A percentile compares a stretch with the other conserved stretches of the same genome.
phyloP scores from a whole-genome alignment of 1,140 invertebrate species.

The Rhynchophorus ferrugineus region DNA sequence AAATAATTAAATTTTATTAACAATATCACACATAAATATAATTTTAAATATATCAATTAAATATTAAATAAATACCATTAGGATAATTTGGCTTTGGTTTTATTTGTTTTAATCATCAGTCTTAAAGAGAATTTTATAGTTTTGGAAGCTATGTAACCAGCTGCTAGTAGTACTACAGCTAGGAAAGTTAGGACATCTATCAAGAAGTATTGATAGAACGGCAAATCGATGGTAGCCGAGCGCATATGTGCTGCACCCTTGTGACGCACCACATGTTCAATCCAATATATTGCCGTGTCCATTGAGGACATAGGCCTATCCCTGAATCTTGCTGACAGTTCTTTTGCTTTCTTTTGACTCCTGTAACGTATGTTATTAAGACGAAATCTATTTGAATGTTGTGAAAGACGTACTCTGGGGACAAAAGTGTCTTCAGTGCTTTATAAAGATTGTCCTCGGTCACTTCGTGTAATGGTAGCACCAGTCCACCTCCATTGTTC shows the following conservation, averaged over 20 bases:
- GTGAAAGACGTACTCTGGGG: conserved; percentile 46
- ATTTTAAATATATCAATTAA: too few relatives aligned
- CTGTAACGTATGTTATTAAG: conserved; percentile 29
- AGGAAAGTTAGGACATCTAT: conserved; percentile 49
- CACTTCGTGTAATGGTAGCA: conserved; percentile 48
- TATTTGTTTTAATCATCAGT: background rate
- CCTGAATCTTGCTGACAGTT: conserved; percentile 47
- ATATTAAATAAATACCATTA: background rate
- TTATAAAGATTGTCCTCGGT: conserved; percentile 49
- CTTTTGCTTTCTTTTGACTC: conserved; percentile 42
- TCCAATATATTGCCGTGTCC: conserved; percentile 54
- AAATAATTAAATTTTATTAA: too few relatives aligned
- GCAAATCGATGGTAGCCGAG: conserved; percentile 48
- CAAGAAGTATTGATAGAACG: conserved; percentile 53
- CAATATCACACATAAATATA: too few relatives aligned
- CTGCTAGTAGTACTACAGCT: conserved; percentile 5
- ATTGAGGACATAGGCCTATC: conserved; percentile 48
- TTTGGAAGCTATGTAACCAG: conserved; percentile 14
- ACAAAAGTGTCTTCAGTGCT: conserved; percentile 49
- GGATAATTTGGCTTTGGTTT: background rate
- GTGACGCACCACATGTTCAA: conserved; percentile 54
- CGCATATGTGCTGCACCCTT: conserved; percentile 49
- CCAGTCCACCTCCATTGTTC: conserved; percentile 51
- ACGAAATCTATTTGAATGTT: background rate
- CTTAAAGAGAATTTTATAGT: conserved; percentile 3